phyloP scores from a whole-genome alignment of 2,888 invertebrate genomes.

The Proisotoma minuta region DNA sequence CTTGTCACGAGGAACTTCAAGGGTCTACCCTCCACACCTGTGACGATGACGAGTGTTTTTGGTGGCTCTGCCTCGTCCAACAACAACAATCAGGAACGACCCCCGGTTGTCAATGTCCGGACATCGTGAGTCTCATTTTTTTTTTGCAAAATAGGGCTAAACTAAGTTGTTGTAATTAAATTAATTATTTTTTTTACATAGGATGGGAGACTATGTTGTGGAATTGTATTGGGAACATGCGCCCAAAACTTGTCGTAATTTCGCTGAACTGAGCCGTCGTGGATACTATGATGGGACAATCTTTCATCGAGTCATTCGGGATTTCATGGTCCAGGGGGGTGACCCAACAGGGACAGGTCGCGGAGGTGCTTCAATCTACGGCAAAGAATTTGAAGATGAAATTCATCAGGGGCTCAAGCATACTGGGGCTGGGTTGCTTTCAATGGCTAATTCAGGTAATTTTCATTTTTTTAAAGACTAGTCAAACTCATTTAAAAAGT shows the following conservation, averaged over 20 bases:
- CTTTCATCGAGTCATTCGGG: conserved; percentile 91
- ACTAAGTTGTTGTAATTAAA: background rate
- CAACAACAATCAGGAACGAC: too few species aligned
- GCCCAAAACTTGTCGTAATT: conserved; percentile 94
- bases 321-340: conserved; percentile 90
- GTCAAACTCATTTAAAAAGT: background rate
- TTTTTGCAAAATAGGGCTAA: background rate
- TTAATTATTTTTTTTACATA: conserved; percentile 53
- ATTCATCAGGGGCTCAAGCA: conserved; percentile 90
- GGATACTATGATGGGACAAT: conserved; percentile 95
- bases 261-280: conserved; percentile 85
- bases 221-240: conserved; percentile 99
- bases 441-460: conserved; percentile 87
- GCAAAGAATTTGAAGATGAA: conserved; percentile 91
- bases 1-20: too few species aligned
- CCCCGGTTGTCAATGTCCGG: background rate
- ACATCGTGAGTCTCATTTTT: background rate
- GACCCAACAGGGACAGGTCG: conserved; percentile 96
- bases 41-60: too few species aligned
- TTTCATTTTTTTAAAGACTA: background rate
- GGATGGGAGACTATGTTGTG: conserved; percentile 86
- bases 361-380: conserved; percentile 95
- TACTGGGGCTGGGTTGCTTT: conserved; percentile 82
- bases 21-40: too few species aligned
- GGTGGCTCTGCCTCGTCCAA: too few species aligned